Evolutionary conservation across 2,113 vertebrate species (phyloP), one percentile per base, ranked within the genome.

Genomic region (Clinocottus analis): DNA sequence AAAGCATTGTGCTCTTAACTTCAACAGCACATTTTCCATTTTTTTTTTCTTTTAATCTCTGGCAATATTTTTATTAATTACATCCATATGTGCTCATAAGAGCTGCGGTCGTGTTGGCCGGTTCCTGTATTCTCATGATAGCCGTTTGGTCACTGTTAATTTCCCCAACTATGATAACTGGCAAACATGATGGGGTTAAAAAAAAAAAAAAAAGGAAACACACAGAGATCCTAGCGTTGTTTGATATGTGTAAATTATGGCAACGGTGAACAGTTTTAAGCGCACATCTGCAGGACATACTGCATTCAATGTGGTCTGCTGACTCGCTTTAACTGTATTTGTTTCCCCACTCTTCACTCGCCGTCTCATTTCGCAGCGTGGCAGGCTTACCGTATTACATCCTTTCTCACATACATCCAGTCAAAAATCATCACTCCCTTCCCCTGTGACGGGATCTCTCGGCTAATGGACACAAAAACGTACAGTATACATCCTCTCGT

Each of bases 271-370:
- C 55, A 75, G 83, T 77, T 41, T 79, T 53, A 73, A 63, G 59
- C 64, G 73, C 82, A 73, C 83, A 83, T 92, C 89, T 92, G 86
- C 79, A 87, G 81, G 75, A 85, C 85, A 87, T 67, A 74, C 85
- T 87, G 85, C 75, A 83, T 80, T 69, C 80, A 65, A 70, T 79
- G 79, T 45, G 85, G 86, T 89, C 69, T 58, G 63, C 64, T 45
- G 69, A 74, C 47, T 72, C 17, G 21, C 76, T 69, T 71, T 59
- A 56, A 72, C 83, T 65, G 64, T 27, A 77, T 75, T 65, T 53
- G 49, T 77, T 78, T 78, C 67, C 74, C 45, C 74, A 49, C 84
- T 43, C 37, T 66, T 84, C 74, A 47, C 63, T 66, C 59, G 74
- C 68, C 7, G 9, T 76, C 47, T 85, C 35, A 55, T 71, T 84